phyloP scores from a whole-genome alignment of 2,888 invertebrate species.

The Dione juno region DNA sequence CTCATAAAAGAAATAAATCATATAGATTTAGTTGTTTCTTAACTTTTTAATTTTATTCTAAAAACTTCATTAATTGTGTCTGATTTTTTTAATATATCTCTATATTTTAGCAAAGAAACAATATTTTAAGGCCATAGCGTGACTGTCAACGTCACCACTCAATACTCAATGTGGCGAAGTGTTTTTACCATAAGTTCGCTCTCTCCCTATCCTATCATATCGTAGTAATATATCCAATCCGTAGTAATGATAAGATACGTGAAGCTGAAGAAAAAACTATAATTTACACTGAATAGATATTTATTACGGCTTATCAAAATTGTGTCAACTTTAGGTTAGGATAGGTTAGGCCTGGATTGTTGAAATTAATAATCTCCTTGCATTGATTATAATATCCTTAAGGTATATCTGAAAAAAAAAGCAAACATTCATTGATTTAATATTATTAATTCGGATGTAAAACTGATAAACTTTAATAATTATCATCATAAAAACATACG shows the following conservation, averaged over 20 bases:
- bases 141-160: too few relatives aligned
- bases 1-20: neutral
- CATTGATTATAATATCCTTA: slow-evolving; percentile 31
- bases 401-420: slow-evolving; percentile 50
- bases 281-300: neutral
- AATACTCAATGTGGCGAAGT: too few relatives aligned
- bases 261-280: too few relatives aligned
- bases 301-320: neutral
- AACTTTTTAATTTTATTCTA: neutral
- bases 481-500: slow-evolving; percentile 71
- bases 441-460: neutral
- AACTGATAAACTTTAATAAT: neutral
- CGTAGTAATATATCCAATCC: too few relatives aligned
- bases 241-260: too few relatives aligned
- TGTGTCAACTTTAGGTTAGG: too few relatives aligned
- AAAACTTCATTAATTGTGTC: too few relatives aligned
- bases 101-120: neutral
- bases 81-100: neutral
- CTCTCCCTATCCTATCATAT: too few relatives aligned
- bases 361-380: neutral
- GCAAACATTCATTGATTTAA: neutral
- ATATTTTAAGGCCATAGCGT: neutral
- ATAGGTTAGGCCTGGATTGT: neutral
- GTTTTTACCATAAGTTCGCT: too few relatives aligned
- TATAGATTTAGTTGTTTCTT: neutral